phyloP scores from a whole-genome alignment of 2,797 vertebrate genomes.

The Notolabrus celidotus region DNA sequence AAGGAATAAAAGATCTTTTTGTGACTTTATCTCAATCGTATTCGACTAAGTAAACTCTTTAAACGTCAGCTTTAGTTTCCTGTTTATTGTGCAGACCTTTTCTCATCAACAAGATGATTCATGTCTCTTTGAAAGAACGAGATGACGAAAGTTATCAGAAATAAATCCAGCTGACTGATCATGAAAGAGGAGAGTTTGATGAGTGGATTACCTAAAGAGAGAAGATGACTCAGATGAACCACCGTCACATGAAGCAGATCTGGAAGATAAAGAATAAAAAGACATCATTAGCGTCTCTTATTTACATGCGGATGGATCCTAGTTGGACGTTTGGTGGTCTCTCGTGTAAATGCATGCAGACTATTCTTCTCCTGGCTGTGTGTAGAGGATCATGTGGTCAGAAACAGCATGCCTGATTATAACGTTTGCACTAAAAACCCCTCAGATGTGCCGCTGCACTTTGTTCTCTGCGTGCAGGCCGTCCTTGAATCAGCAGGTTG shows the following conservation, averaged over 20 bases:
- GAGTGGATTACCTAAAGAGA: not conserved
- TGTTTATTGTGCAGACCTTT: not conserved
- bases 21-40: no score
- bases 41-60: not conserved
- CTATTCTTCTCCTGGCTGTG: not conserved
- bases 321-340: no score
- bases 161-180: not conserved
- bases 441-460: constrained; percentile 40
- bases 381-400: not conserved
- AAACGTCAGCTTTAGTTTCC: not conserved
- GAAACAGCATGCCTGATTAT: not conserved
- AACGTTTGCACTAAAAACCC: constrained; percentile 11
- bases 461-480: constrained; percentile 26
- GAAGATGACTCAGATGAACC: no score
- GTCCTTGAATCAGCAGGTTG: constrained; percentile 30
- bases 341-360: no score
- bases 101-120: constrained; percentile 1
- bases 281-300: no score
- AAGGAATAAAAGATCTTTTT: no score
- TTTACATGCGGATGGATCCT: not conserved
- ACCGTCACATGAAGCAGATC: no score
- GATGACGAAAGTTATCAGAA: not conserved
- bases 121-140: not conserved
- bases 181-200: no score
- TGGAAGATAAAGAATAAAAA: no score